Evolutionary conservation across 2,113 vertebrate genomes (phyloP).

Genomic region (Baryphthengus martii): DNA sequence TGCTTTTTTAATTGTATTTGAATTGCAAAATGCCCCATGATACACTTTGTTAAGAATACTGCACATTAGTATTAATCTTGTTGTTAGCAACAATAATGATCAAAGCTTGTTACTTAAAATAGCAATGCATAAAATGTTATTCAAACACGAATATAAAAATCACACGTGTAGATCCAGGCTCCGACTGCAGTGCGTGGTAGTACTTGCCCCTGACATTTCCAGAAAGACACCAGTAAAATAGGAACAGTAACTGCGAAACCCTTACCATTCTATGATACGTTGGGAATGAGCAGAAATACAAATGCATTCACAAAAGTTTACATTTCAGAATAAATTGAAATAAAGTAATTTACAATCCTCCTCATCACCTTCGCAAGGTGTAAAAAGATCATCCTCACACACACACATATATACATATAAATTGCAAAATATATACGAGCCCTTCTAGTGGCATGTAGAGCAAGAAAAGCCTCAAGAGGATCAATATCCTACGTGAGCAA

Average conservation of each 20-base stretch:
- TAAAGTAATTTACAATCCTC: neutral
- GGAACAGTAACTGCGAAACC: neutral
- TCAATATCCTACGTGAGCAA: neutral
- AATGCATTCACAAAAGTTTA: neutral
- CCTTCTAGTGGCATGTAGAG: neutral
- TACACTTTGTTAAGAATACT: neutral
- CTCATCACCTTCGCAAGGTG: neutral
- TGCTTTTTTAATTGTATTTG: constrained; percentile 45
- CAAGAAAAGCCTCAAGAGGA: neutral
- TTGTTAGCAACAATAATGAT: neutral
- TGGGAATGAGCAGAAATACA: neutral
- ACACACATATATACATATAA: neutral
- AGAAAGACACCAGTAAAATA: neutral
- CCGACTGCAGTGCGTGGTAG: neutral
- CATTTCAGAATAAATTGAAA: neutral
- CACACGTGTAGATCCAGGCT: neutral
- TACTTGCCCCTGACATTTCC: neutral
- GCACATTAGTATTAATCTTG: neutral
- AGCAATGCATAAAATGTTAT: neutral
- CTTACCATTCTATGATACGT: neutral
- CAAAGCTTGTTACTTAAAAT: constrained; percentile 7
- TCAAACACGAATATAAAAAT: neutral
- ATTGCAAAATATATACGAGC: neutral
- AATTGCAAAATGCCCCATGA: neutral
- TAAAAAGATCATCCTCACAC: neutral